phyloP scores from a whole-genome alignment of 2,797 vertebrate genomes.

The Cuculus canorus region DNA sequence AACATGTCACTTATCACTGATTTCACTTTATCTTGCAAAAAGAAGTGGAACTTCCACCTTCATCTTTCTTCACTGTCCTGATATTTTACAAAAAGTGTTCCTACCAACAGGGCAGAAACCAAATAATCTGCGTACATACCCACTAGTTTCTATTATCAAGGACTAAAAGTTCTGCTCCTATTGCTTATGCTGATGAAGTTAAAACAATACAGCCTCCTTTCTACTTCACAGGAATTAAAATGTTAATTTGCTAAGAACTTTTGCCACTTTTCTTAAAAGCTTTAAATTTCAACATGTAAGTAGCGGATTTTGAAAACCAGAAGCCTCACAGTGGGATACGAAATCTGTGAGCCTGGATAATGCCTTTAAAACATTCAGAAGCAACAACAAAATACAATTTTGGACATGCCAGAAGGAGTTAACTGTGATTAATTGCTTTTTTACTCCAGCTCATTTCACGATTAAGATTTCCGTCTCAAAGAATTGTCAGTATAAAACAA shows the following conservation, averaged over 20 bases:
- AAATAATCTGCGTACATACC: neutral
- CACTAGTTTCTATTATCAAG: neutral
- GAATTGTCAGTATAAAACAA: slow-evolving; percentile 62
- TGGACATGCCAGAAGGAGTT: slow-evolving; percentile 47
- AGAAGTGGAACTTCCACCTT: neutral
- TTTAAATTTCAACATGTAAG: slow-evolving; percentile 44
- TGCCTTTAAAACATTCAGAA: slow-evolving; percentile 46
- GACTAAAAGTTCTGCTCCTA: slow-evolving; percentile 9
- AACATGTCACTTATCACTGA: neutral
- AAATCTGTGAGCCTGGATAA: slow-evolving; percentile 63
- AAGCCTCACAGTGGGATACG: slow-evolving; percentile 45
- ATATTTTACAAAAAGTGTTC: neutral
- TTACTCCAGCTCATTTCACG: slow-evolving; percentile 44
- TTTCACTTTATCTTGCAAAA: neutral
- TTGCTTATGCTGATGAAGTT: neutral
- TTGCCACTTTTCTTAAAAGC: slow-evolving; percentile 40
- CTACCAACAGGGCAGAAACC: neutral
- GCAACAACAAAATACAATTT: slow-evolving; percentile 36
- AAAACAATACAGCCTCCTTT: neutral
- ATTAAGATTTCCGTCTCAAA: slow-evolving; percentile 68
- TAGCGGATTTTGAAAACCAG: slow-evolving; percentile 28
- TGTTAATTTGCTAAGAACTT: slow-evolving; percentile 9
- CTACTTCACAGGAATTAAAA: slow-evolving; percentile 53
- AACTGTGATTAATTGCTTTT: slow-evolving; percentile 62
- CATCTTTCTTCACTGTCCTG: neutral